A percentile compares a stretch with the other conserved stretches of the same genome.
These are phyloP conservation scores for Hoplostethus atlanticus DNA, from an alignment of 2,797 vertebrate genomes.

Conservation along the genomic window DNA sequence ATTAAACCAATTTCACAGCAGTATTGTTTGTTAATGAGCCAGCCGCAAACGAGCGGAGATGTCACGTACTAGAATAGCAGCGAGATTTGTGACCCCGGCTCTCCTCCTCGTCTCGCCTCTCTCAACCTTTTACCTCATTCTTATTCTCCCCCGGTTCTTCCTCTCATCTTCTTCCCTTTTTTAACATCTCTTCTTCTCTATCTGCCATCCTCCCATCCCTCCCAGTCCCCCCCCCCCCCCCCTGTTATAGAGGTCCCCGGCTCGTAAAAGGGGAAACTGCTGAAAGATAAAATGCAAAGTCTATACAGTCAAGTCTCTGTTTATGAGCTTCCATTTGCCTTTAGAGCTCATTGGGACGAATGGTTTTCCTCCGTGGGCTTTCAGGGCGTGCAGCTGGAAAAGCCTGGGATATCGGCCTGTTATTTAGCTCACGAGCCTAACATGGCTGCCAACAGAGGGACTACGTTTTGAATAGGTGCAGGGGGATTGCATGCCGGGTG, in stretches of 20 bases:
- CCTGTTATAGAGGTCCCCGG: slow-evolving; percentile 88
- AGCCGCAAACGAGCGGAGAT: slow-evolving; percentile 99
- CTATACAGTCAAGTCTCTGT: slow-evolving; percentile 96
- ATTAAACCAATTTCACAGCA: slow-evolving; percentile 99
- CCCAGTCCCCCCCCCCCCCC: slow-evolving; percentile 36
- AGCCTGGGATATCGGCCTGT: slow-evolving; percentile 71
- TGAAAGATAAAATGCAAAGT: slow-evolving; percentile 98
- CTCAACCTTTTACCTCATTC: slow-evolving; percentile 72
- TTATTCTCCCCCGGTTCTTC: slow-evolving; percentile 68
- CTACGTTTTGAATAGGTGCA: slow-evolving; percentile 59
- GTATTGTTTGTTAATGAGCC: slow-evolving; percentile 99
- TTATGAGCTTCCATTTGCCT: slow-evolving; percentile 98
- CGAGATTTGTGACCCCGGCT: slow-evolving; percentile 97
- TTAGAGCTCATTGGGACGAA: slow-evolving; percentile 94
- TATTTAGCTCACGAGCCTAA: slow-evolving; percentile 71
- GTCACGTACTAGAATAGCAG: slow-evolving; percentile 98
- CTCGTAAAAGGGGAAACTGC: slow-evolving; percentile 96
- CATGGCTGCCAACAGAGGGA: slow-evolving; percentile 65
- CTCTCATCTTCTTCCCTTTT: slow-evolving; percentile 26
- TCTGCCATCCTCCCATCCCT: slow-evolving; percentile 44
- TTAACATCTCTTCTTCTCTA: background rate
- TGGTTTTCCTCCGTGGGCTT: slow-evolving; percentile 85
- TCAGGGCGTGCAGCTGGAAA: slow-evolving; percentile 71
- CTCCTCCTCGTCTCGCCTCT: slow-evolving; percentile 64
- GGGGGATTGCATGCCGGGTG: slow-evolving; percentile 52